Evolutionary conservation across 2,797 vertebrate genomes (phyloP).

Genomic region (Falco columbarius): DNA sequence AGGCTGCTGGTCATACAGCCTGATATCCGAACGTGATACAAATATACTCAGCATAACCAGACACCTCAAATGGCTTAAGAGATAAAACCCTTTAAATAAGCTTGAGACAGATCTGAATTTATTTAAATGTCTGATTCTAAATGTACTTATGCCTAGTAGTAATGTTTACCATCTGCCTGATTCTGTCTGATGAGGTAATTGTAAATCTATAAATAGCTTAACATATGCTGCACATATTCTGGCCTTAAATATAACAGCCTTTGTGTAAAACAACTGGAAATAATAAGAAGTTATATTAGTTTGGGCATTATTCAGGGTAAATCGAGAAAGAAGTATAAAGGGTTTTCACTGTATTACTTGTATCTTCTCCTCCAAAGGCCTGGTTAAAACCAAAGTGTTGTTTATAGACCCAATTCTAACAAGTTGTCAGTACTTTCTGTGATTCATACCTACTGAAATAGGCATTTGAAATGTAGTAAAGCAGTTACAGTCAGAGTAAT

Average conservation of each 20-base stretch:
- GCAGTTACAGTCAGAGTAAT: slow-evolving; percentile 11
- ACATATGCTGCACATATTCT: slow-evolving; percentile 83
- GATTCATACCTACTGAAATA: not conserved
- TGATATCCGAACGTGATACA: slow-evolving; percentile 51
- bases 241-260: slow-evolving; percentile 78
- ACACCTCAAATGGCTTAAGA: slow-evolving; percentile 79
- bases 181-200: slow-evolving; percentile 82
- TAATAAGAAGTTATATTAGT: slow-evolving; percentile 67
- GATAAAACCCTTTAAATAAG: slow-evolving; percentile 86
- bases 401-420: not conserved
- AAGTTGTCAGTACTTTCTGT: not conserved
- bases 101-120: slow-evolving; percentile 86
- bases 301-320: slow-evolving; percentile 70
- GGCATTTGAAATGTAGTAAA: slow-evolving; percentile 5
- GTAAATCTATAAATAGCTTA: slow-evolving; percentile 80
- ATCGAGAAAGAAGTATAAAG: slow-evolving; percentile 60
- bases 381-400: not conserved
- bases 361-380: slow-evolving; percentile 31
- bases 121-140: slow-evolving; percentile 85
- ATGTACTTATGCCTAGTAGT: slow-evolving; percentile 81
- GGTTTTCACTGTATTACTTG: slow-evolving; percentile 64
- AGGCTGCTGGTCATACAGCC: slow-evolving; percentile 18
- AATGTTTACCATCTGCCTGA: slow-evolving; percentile 87
- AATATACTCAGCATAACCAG: slow-evolving; percentile 71
- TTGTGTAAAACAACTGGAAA: slow-evolving; percentile 81